Base-by-base conservation (phyloP, 35 echinoderm and acorn worm species). In the Apostichopus californicus region DNA sequence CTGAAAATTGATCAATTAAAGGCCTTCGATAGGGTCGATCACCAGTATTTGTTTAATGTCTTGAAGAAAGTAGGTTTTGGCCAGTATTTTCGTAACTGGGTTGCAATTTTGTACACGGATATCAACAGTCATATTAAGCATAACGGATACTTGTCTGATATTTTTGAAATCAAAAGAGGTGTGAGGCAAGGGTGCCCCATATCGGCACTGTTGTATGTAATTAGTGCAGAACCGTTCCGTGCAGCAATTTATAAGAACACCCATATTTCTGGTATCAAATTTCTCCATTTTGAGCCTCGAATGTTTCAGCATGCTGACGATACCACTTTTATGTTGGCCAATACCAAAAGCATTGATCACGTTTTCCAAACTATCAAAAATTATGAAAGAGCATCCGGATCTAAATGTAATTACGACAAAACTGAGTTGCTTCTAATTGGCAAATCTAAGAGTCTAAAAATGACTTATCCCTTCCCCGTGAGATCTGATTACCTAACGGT, bases 141-240 rank as follows among this genome's bases (percentile, higher is more conserved):
- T 26, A 92, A 92, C 70, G 91, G 91, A 0, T 84, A 70, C 53
- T 17, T 92, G 34, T 92, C 91, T 24, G n/a, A 84, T 18, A 21
- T 65, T 56, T 57, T 91, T 72, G 7, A 57, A 56, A 56, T 91
- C 8, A 57, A 26, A 17, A 6, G 73, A 8, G 71, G 90, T n/a
- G 90, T 91, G 5, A 78, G 90, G 9, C 90, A 91, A 78, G 90
- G 90, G 5, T 91, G 90, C 17, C 90, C 90, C 5, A 72, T 91
- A 6, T 91, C 90, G 58, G 90, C 90, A 52, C n/a, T 91, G 28
- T 55, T 91, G 4, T 91, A 78, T 79, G 73, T 91, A 17, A 6
- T 91, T 7, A 54, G 46, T 7, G 77, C 77, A 6, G 90, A 92
- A 60, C 90, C 90, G 9, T 72, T 89, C 11, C 78, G 78, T 8